These are phyloP conservation scores for Lagria hirta DNA, from an alignment of 2,888 invertebrate genomes.

Conservation along the genomic window DNA sequence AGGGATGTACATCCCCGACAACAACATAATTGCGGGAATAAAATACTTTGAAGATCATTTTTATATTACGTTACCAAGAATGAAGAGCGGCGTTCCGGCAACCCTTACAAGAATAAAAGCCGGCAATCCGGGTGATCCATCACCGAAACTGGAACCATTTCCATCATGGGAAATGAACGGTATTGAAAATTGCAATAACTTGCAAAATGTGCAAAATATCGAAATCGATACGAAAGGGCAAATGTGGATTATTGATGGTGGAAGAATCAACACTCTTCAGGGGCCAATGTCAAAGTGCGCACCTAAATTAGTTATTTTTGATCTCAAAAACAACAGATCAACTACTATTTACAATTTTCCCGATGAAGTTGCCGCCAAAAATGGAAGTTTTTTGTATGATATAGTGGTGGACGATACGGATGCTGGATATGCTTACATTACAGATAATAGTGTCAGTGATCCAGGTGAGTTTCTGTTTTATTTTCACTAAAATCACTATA, in stretches of 20 bases:
- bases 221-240: slow-evolving; percentile 69
- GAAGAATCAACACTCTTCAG: slow-evolving; percentile 63
- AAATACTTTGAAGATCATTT: slow-evolving; percentile 67
- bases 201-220: slow-evolving; percentile 75
- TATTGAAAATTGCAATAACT: slow-evolving; percentile 62
- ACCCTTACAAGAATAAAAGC: slow-evolving; percentile 65
- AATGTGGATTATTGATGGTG: slow-evolving; percentile 71
- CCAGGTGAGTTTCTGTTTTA: too few species aligned
- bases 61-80: slow-evolving; percentile 70
- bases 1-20: slow-evolving; percentile 65
- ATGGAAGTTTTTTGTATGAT: slow-evolving; percentile 68
- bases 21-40: slow-evolving; percentile 69
- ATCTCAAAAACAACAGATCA: slow-evolving; percentile 63
- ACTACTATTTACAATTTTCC: slow-evolving; percentile 63
- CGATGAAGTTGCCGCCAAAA: slow-evolving; percentile 59
- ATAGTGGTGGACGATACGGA: slow-evolving; percentile 72
- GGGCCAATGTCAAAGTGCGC: slow-evolving; percentile 61
- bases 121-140: slow-evolving; percentile 54
- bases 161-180: slow-evolving; percentile 72
- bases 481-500: too few species aligned
- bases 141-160: slow-evolving; percentile 65
- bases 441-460: slow-evolving; percentile 67
- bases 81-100: slow-evolving; percentile 70
- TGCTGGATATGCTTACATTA: slow-evolving; percentile 69
- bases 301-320: slow-evolving; percentile 68